Evolutionary conservation across 2,888 invertebrate genomes (phyloP).

Genomic region (Noctua janthe): DNA sequence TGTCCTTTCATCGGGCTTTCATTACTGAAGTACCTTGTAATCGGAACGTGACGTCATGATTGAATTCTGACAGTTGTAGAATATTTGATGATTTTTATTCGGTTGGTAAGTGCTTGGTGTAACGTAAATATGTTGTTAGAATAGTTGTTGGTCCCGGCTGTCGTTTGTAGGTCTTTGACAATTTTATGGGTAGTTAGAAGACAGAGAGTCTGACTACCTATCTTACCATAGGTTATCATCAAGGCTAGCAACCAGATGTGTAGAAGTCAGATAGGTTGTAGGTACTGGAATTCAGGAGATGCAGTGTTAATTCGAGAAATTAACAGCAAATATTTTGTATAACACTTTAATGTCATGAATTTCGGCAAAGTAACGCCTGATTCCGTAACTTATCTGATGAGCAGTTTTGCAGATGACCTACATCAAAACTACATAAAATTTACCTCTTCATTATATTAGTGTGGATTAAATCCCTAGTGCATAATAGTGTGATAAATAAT

Average conservation of each 20-base stretch:
- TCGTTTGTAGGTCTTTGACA: background rate
- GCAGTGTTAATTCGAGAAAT: too few species aligned
- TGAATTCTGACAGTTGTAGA: constrained; percentile 44
- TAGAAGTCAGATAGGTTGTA: background rate
- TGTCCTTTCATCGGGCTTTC: constrained; percentile 58
- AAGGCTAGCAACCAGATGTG: background rate
- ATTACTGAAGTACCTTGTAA: constrained; percentile 59
- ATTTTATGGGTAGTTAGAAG: background rate
- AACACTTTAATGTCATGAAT: too few species aligned
- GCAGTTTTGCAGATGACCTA: background rate
- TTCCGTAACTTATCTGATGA: background rate
- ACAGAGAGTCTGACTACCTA: background rate
- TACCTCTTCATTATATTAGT: background rate
- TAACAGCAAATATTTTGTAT: too few species aligned
- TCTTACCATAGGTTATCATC: background rate
- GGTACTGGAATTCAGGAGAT: too few species aligned
- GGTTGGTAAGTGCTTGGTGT: constrained; percentile 7
- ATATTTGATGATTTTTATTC: constrained; percentile 40
- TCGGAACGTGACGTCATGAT: constrained; percentile 52
- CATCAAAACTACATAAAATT: background rate
- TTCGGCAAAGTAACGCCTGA: background rate
- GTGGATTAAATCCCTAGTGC: background rate
- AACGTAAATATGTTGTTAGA: background rate
- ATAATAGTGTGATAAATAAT: constrained; percentile 17
- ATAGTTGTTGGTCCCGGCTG: background rate